A percentile compares a stretch with the other conserved stretches of the same genome.
phyloP scores from a whole-genome alignment of 2,888 invertebrate genomes.

The Diplolepis rosae region DNA sequence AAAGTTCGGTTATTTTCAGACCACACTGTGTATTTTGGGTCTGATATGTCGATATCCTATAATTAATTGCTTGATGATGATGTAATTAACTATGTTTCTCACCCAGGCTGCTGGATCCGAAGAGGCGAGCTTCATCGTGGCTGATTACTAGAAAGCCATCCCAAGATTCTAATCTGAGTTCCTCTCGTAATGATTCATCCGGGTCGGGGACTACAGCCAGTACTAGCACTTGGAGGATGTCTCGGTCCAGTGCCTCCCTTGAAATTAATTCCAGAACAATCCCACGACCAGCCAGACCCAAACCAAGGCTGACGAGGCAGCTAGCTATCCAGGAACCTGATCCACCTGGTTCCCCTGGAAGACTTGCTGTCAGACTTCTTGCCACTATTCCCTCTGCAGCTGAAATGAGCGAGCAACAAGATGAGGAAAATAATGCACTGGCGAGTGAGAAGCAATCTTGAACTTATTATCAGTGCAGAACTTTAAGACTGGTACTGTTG shows the following conservation, averaged over 20 bases:
- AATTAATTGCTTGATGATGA: too few species aligned
- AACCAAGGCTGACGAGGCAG: conserved; percentile 87
- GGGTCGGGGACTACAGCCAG: conserved; percentile 92
- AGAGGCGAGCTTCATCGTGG: conserved; percentile 90
- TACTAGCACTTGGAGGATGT: conserved; percentile 92
- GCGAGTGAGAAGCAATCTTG: conserved; percentile 43
- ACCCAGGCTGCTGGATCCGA: conserved; percentile 81
- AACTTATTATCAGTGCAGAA: not conserved
- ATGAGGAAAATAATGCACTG: conserved; percentile 73
- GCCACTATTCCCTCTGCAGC: conserved; percentile 85
- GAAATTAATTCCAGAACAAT: conserved; percentile 72
- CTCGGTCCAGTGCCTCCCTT: conserved; percentile 86
- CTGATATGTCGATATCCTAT: too few species aligned
- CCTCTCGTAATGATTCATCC: conserved; percentile 92
- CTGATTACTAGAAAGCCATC: conserved; percentile 93
- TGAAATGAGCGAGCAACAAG: conserved; percentile 81
- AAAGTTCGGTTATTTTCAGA: too few species aligned
- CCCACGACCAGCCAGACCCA: conserved; percentile 71
- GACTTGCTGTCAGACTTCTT: conserved; percentile 78
- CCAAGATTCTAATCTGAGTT: conserved; percentile 93
- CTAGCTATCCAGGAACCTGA: conserved; percentile 87
- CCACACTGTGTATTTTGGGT: too few species aligned
- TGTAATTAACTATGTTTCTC: too few species aligned
- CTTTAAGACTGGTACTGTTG: not conserved
- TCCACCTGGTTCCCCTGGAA: conserved; percentile 77